Evolutionary conservation across 2,888 invertebrate species (phyloP).

Genomic region (Antheraea assamensis): DNA sequence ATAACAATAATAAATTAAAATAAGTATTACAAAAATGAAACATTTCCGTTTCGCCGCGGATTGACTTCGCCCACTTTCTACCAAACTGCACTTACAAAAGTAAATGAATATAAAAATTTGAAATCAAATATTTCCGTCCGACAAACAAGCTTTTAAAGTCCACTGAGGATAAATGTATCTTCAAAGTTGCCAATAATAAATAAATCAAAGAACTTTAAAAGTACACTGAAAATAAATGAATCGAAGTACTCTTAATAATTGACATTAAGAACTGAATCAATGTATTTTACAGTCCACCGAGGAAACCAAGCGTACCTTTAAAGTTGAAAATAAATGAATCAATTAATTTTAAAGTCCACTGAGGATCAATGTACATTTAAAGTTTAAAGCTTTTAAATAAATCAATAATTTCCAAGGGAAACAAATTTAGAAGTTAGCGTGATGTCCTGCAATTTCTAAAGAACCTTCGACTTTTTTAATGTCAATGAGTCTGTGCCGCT

Average conservation of each 20-base stretch:
- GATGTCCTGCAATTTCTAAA: constrained; percentile 57
- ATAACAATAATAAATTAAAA: background rate
- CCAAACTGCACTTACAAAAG: too few relatives aligned
- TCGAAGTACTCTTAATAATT: too few relatives aligned
- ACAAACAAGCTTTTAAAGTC: too few relatives aligned
- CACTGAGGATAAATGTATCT: too few relatives aligned
- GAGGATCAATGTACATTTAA: background rate
- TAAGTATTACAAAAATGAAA: background rate
- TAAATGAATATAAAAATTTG: too few relatives aligned
- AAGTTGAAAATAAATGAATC: background rate
- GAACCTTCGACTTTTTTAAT: constrained; percentile 53
- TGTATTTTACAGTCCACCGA: background rate
- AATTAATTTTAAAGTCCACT: background rate
- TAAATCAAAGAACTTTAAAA: too few relatives aligned
- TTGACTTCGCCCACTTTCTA: background rate
- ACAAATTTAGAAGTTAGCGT: constrained; percentile 47
- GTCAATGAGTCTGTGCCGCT: constrained; percentile 60
- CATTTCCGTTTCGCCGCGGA: background rate
- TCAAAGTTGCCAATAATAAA: too few relatives aligned
- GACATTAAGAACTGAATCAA: background rate
- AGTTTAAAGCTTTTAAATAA: too few relatives aligned
- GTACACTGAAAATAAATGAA: too few relatives aligned
- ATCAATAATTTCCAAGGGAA: constrained; percentile 1
- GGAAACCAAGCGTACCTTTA: background rate
- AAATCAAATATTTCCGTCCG: too few relatives aligned